Evolutionary conservation across 2,797 vertebrate genomes (phyloP), one percentile per base, ranked within the genome.

Genomic region (Tangara arthus): DNA sequence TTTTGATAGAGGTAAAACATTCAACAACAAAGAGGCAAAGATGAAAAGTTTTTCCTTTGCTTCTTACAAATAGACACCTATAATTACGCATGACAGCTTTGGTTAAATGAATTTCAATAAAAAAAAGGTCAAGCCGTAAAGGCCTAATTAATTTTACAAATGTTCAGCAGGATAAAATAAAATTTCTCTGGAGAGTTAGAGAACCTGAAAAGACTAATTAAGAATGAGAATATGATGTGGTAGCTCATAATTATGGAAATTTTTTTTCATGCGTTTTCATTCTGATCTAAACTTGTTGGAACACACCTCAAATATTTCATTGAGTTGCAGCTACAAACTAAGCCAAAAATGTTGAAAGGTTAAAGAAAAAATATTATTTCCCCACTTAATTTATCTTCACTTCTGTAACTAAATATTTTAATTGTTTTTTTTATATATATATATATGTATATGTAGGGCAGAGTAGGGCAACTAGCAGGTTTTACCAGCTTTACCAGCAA

Each of bases 81-180:
- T 85, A 93, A 89, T 94, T 93, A 94, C 87, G 82, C 41, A 42
- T 37, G 80, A 87, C 60, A 94, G 53, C 50, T 84, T 77, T 8
- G 6, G 69, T 84, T 93, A 95, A 91, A 73, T 75, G 55, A 84
- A 84, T 95, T 91, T 89, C 72, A 73, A 78, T n/a, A 78, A 86
- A 89, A 59, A 49, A 49, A 82, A 66, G 68, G 56, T 93, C 77
- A 95, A 88, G 57, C 20, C 46, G 80, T 55, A 57, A 85, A 86
- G 14, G 61, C 35, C 47, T 82, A 95, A 90, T 84, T 90, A 89
- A 91, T 81, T 84, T 87, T 82, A 93, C 68, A 95, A 84, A 94
- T 68, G 71, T 80, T 90, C 88, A 87, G 52, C 34, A 65, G 90
- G 69, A 85, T 78, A 94, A 94, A 85, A n/a, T 61, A 64, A 52